Base-by-base conservation (phyloP, 2,888 invertebrate species). In the Nomada flava region DNA sequence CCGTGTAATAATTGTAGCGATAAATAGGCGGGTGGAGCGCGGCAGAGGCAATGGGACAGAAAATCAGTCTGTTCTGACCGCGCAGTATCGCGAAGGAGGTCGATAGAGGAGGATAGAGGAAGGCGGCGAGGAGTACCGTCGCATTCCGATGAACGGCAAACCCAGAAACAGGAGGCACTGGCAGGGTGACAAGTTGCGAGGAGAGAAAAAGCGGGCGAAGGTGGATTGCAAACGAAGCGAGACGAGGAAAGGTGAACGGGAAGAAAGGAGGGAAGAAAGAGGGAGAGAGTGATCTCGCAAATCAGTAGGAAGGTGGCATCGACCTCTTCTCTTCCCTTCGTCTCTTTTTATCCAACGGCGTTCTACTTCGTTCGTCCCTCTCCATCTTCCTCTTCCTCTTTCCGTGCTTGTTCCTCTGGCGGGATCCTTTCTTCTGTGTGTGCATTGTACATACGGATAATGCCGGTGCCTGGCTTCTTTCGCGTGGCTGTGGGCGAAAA, bases 221-320 rank as follows among this genome's bases (percentile, higher is more conserved):
- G 70, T 68, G 64, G 57, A 70, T 76, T 13, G 63, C 36, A 5
- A 26, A 36, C 42, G 23, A 20, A 63, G n/a, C 53, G n/a, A 29
- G 29, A 42, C 47, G 55, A 50, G 20, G 50, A 60, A 72, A 63
- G 63, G 36, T n/a, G 55, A 44, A 20, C 36, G 42, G 52, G 55
- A 50, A 26, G 50, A 60, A 69, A 63, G 63, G 36, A 23, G 50
- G 67, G 23, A 44, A 11, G 59, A 26, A 29, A 23, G 15, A 5
- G 20, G 9, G 15, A 55, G n/a, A n/a, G 29, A n/a, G 18, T 77
- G 82, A 82, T 88, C 82, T 87, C 82, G 82, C 86, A 82, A 86
- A 87, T 87, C 88, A 79, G 82, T 76, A 75, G 86, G 62, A 70
- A 81, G 86, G 75, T 75, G 82, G 76, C 86, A 85, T 87, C 83